Base-by-base conservation (phyloP, 2,888 invertebrate genomes). In the Zygaena filipendulae region DNA sequence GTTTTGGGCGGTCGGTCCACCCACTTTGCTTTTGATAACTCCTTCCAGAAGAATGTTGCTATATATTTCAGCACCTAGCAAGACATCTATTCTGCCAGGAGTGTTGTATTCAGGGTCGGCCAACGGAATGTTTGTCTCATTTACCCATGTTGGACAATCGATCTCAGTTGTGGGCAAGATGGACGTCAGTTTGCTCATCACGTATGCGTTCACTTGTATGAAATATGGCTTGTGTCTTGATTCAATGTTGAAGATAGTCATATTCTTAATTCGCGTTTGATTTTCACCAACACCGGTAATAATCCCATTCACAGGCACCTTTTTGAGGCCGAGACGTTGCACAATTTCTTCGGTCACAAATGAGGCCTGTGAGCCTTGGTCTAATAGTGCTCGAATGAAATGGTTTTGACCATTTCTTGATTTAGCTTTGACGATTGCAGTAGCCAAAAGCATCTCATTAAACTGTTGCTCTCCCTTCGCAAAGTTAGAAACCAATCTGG, bases 291-390 rank as follows among this genome's bases (percentile, higher is more conserved):
- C 14, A 3, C 40, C 42, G 12, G 40, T 33, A 6, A 44, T 29
- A 1, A n/a, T n/a, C 3, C 38, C 23, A 7, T 20, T 29, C 7
- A 31, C 21, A 12, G 42, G 36, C 3, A 30, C 35, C 16, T 41
- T 40, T 4, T 41, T 40, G 1, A 50, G 27, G 2, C 35, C 18
- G 1, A 49, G 24, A 3, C 30, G 19, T 24, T 45, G 46, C 1
- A 40, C 45, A 10, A 40, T 30, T 5, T 44, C 12, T 9, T 50
- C 48, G 0, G 45, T 45, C 3, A 49, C 39, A 24, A 49, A 48
- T 6, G 37, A 46, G 7, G 42, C 41, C 21, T 48, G 39, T 6
- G 49, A 46, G 2, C 48, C 46, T 14, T 44, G 45, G 27, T 47
- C 49, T 4, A 49, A 7, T 14, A 49, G 31, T 2, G 42, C 43